These are phyloP conservation scores for Myotis myotis DNA, from an alignment of 2,797 vertebrate genomes.

Conservation along the genomic window DNA sequence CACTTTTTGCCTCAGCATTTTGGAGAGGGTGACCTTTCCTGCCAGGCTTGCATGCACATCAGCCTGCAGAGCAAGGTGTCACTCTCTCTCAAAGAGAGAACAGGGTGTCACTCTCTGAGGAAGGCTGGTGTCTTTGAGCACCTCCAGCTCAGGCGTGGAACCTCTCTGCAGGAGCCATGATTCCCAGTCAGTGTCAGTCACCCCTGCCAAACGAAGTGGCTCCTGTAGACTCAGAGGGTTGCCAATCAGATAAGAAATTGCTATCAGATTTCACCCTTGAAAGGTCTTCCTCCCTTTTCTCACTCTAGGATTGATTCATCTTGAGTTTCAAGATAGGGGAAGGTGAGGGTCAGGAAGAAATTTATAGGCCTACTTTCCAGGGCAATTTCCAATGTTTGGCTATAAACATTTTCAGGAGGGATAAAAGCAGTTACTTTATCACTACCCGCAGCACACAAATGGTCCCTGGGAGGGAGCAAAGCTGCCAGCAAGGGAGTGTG, in stretches of 20 bases:
- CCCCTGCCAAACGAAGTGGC: slow-evolving; percentile 64
- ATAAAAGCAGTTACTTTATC: slow-evolving; percentile 57
- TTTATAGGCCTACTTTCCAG: slow-evolving; percentile 50
- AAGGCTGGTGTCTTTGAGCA: not conserved
- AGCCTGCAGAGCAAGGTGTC: not conserved
- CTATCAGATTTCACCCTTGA: slow-evolving; percentile 53
- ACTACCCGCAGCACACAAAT: not conserved
- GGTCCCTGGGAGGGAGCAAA: not conserved
- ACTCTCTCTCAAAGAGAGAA: not conserved
- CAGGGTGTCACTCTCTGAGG: not conserved
- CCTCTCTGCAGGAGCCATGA: not conserved
- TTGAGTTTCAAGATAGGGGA: slow-evolving; percentile 69
- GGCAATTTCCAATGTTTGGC: slow-evolving; percentile 57
- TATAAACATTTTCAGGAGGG: slow-evolving; percentile 71
- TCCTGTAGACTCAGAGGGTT: slow-evolving; percentile 17
- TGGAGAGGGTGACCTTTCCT: not conserved
- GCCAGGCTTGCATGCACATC: not conserved
- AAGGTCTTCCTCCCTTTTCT: slow-evolving; percentile 53
- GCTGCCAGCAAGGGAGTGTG: not conserved
- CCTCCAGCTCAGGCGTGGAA: slow-evolving; percentile 10
- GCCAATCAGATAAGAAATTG: slow-evolving; percentile 72
- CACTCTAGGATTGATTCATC: slow-evolving; percentile 54
- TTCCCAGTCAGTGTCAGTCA: slow-evolving; percentile 35
- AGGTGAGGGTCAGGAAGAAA: slow-evolving; percentile 54
- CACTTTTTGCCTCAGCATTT: not conserved